Evolutionary conservation across 2,113 vertebrate species (phyloP), one percentile per base, ranked within the genome.

Genomic region (Hippopotamus amphibius): DNA sequence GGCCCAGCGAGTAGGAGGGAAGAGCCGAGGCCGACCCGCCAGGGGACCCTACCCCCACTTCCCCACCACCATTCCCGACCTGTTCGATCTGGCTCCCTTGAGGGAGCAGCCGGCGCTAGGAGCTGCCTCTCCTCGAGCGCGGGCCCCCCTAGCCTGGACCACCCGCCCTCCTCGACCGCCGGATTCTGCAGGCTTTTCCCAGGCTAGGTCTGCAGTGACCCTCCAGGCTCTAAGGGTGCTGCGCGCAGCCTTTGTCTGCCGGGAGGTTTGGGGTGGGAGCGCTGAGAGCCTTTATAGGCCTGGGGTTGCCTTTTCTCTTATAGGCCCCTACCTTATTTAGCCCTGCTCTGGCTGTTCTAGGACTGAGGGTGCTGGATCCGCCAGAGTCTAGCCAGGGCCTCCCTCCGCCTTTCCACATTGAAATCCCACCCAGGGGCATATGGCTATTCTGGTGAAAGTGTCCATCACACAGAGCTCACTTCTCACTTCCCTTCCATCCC

Each of bases 401-500:
- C 79, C 43, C 0, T 61, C 46, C 19, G 33, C 68, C 57, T 59
- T 41, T 89, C 33, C 11, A 2, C 46, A n/a, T 37, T 1, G 26
- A 81, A 84, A 84, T 63, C 48, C 86, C 85, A 69, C 43, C 26
- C 88, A 81, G 61, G 46, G 24, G 17, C 57, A 2, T 41, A 48
- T 12, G 48, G 55, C 80, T 74, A n/a, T 63, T 69, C 53, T 0
- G 5, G 81, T 63, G 79, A 96, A 97, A 82, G 88, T 74, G 88
- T 37, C 81, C 43, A 33, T 65, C 65, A 68, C 82, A 57, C 37
- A 81, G 57, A 33, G 53, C 43, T 92, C 95, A 68, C 15, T 93
- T 96, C 92, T 96, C 93, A 88, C 69, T 95, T 96, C 92, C 59
- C 77, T 93, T 92, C 80, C 46, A 79, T 77, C 88, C 85, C 82